Base-by-base conservation (phyloP, 2,797 vertebrate species). In the Carapus acus region DNA sequence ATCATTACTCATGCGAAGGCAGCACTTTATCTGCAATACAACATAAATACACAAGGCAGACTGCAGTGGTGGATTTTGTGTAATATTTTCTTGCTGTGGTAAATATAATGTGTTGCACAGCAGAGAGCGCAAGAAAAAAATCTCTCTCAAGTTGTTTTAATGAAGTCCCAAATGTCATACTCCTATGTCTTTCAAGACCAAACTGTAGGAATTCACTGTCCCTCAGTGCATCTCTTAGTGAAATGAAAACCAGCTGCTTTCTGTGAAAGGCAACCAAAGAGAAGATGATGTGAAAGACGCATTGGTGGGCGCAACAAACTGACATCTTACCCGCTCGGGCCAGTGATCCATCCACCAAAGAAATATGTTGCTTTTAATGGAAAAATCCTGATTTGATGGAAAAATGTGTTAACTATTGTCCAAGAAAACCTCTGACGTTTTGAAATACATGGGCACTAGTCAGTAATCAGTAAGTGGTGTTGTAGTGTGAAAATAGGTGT, bases 111-210 rank as follows among this genome's bases (percentile, higher is more conserved):
- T 83, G 80, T 81, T 82, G 72, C 71, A 77, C 74, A 67, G 77
- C 71, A 71, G 73, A 78, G 73, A 72, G 69, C 73, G 68, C 74
- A 83, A 84, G 82, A 85, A 75, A 76, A n/a, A 67, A 83, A 80
- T 71, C 69, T 68, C 76, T 78, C 83, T 80, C 75, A 74, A 83
- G 75, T 70, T 69, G 67, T 83, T 87, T 85, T 88, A 88, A 87
- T 87, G 83, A 89, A 85, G 83, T 88, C 86, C 86, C 86, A 82
- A 80, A 85, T 79, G 85, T 79, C 81, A 83, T 70, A 68, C 70
- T 72, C 72, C 59, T 71, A 58, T 54, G 65, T 81, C 69, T 81
- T 78, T 83, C 64, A 78, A 81, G 61, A 78, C 63, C 55, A 65
- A 83, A 79, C 73, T 70, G 62, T 22, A 70, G 69, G 77, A 79